These are phyloP conservation scores for Drosophila birchii DNA, from an alignment of 2,888 invertebrate genomes.

Conservation along the genomic window DNA sequence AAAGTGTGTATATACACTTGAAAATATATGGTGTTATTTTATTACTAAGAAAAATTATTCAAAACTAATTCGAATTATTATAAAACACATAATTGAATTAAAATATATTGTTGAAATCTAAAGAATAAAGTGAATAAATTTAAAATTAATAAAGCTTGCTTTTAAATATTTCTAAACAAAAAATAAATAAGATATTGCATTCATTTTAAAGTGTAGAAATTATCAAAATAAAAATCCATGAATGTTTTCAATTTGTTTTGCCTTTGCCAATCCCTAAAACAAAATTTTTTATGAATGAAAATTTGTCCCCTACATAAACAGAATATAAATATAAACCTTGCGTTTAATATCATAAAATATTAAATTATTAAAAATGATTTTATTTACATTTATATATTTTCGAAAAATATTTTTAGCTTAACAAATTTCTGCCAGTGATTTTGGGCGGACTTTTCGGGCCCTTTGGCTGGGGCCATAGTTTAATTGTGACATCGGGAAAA, in stretches of 20 bases:
- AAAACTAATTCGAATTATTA: not conserved
- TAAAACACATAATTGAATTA: not conserved
- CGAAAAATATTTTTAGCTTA: not conserved
- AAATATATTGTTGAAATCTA: not conserved
- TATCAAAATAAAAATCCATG: not conserved
- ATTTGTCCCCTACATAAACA: not conserved
- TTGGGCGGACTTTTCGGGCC: conserved; percentile 43
- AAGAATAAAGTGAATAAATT: not conserved
- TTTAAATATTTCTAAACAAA: not conserved
- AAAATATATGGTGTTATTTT: not conserved
- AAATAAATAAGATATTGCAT: not conserved
- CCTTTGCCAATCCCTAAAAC: not conserved
- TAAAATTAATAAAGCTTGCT: not conserved
- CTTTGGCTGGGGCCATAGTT: conserved; percentile 66
- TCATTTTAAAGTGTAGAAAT: not conserved
- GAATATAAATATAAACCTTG: not conserved
- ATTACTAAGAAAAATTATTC: not conserved
- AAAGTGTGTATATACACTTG: conserved; percentile 17
- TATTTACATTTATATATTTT: not conserved
- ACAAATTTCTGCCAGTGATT: conserved; percentile 9
- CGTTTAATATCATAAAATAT: not conserved
- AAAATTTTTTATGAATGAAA: not conserved
- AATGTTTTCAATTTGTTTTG: not conserved
- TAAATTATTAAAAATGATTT: not conserved
- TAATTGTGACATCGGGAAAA: conserved; percentile 77